Conservation (phyloP, 37 sponge, comb jelly and placozoan genomes). For the Halichondria panicea region DNA sequence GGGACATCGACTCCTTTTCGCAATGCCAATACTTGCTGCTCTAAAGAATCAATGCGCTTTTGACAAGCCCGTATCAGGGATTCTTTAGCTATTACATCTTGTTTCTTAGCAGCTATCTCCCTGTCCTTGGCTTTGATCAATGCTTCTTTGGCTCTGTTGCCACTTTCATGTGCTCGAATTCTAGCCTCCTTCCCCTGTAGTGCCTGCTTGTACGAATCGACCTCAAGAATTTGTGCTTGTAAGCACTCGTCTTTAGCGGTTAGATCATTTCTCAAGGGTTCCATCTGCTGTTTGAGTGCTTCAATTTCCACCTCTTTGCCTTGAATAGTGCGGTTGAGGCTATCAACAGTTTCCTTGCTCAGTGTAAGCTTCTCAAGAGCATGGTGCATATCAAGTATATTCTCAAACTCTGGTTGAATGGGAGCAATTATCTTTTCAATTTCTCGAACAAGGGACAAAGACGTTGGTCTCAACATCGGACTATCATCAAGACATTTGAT, state of each 20-base stretch:
- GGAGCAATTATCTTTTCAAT: not conserved
- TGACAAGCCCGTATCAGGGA: conserved; percentile 11
- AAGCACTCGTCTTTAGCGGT: conserved; percentile 12
- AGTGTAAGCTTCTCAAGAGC: conserved; percentile 20
- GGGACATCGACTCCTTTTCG: not conserved
- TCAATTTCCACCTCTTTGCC: conserved; percentile 40
- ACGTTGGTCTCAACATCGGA: conserved; percentile 3
- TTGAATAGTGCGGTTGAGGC: conserved; percentile 22
- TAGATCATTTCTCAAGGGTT: conserved; percentile 10
- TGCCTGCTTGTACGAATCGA: conserved; percentile 38
- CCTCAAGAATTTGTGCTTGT: conserved; percentile 25
- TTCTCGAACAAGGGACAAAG: conserved; percentile 2
- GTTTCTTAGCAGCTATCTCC: conserved; percentile 30
- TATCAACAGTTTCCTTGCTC: conserved; percentile 12
- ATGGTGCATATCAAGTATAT: conserved; percentile 22
- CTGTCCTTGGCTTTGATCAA: conserved; percentile 48
- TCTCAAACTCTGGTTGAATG: conserved; percentile 6
- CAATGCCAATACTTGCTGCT: conserved; percentile 13
- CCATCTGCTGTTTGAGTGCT: conserved; percentile 15
- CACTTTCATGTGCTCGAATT: conserved; percentile 35
- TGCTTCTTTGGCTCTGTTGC: conserved; percentile 29
- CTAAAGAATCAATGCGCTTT: conserved; percentile 32
- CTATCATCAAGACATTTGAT: conserved; percentile 30
- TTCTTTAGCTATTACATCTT: conserved; percentile 26
- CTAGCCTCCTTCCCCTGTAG: conserved; percentile 27